phyloP scores from a whole-genome alignment of 2,113 vertebrate species.

The Alces alces region DNA sequence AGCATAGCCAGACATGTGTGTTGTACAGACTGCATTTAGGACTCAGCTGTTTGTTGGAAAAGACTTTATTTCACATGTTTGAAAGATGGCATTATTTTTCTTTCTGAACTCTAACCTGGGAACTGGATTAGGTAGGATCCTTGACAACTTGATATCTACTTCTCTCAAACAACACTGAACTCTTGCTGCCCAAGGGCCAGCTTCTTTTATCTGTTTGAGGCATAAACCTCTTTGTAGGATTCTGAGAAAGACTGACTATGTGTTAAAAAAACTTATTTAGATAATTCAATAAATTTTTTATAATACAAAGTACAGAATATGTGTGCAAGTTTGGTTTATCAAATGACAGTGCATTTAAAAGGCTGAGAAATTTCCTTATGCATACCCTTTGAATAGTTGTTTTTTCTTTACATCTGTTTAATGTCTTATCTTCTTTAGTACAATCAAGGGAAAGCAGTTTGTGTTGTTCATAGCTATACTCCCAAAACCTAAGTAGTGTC shows the following conservation, averaged over 20 bases:
- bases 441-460: not conserved
- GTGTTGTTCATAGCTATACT: not conserved
- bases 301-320: not conserved
- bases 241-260: not conserved
- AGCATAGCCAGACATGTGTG: conserved; percentile 72
- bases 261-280: not conserved
- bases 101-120: conserved; percentile 32
- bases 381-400: not conserved
- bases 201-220: not conserved
- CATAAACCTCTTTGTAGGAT: not conserved
- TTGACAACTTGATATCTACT: conserved; percentile 7
- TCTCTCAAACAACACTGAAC: conserved; percentile 44
- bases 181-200: not conserved
- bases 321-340: conserved; percentile 4
- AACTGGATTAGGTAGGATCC: not conserved
- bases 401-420: not conserved
- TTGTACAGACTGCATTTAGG: conserved; percentile 66
- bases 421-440: not conserved
- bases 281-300: conserved; percentile 1
- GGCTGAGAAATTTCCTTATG: not conserved
- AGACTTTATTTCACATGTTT: not conserved
- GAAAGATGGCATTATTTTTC: conserved; percentile 1
- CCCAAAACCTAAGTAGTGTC: not conserved
- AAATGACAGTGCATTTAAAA: not conserved
- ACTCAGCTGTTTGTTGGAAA: not conserved